Percentiles rank a stretch among this genome's conserved stretches.
These are phyloP conservation scores for Drosophila arizonae DNA, from an alignment of 1,140 invertebrate genomes.

Conservation along the genomic window DNA sequence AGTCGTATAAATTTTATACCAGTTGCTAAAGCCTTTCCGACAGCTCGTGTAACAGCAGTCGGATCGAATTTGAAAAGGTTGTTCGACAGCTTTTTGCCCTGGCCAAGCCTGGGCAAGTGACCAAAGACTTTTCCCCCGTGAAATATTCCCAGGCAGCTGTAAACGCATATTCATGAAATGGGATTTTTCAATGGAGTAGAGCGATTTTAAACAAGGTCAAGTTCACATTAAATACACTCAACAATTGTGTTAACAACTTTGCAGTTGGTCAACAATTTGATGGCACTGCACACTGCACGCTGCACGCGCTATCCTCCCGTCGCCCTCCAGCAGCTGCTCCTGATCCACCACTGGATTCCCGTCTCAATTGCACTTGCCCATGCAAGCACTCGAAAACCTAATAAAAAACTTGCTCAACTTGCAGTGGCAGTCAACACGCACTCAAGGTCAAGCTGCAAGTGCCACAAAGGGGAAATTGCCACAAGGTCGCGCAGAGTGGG, in stretches of 20 bases:
- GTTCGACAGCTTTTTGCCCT: background rate
- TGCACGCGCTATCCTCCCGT: background rate
- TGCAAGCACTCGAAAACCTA: slow-evolving; percentile 40
- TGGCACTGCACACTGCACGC: background rate
- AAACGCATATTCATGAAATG: background rate
- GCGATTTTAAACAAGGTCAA: slow-evolving; percentile 25
- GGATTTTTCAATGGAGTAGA: slow-evolving; percentile 11
- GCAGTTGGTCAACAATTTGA: slow-evolving; percentile 10
- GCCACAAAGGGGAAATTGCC: background rate
- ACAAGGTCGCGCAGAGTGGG: background rate
- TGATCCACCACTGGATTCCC: background rate
- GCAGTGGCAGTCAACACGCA: slow-evolving; percentile 32
- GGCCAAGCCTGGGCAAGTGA: too few relatives aligned
- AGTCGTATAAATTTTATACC: slow-evolving; percentile 1
- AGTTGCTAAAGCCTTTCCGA: background rate
- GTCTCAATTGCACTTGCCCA: background rate
- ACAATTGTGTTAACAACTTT: slow-evolving; percentile 15
- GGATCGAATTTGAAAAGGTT: background rate
- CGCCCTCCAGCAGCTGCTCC: background rate
- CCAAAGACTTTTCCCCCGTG: background rate
- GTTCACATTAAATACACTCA: slow-evolving; percentile 30
- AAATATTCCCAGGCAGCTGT: background rate
- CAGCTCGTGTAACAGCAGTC: background rate
- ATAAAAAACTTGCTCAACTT: slow-evolving; percentile 72
- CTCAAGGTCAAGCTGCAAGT: slow-evolving; percentile 37